Evolutionary conservation across 2,113 vertebrate genomes (phyloP).

Genomic region (Catharus fuscescens): DNA sequence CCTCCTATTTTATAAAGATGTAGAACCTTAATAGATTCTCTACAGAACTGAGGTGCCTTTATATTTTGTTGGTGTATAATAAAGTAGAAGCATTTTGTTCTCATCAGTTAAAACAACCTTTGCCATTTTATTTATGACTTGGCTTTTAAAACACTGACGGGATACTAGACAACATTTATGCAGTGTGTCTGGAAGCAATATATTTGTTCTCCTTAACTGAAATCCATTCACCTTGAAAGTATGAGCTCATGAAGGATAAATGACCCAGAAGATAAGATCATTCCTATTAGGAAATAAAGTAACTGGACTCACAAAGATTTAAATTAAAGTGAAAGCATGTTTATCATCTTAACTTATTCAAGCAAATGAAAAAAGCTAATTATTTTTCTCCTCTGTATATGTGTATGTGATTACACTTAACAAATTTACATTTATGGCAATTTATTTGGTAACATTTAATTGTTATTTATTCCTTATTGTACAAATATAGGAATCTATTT

Average conservation of each 20-base stretch:
- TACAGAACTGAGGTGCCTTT: neutral
- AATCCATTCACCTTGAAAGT: conserved; percentile 66
- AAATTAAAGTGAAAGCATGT: neutral
- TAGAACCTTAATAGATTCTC: neutral
- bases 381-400: neutral
- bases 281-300: conserved; percentile 15
- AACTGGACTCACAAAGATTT: neutral
- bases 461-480: neutral
- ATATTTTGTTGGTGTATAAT: neutral
- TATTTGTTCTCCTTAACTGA: conserved; percentile 66
- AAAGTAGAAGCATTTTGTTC: conserved; percentile 40
- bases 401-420: neutral
- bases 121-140: conserved; percentile 69
- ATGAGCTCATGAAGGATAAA: conserved; percentile 64
- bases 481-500: neutral
- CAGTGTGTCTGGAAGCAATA: conserved; percentile 45
- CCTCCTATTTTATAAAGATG: neutral
- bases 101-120: conserved; percentile 41
- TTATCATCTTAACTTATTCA: neutral
- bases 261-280: conserved; percentile 48
- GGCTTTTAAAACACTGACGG: conserved; percentile 47
- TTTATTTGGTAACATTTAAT: neutral
- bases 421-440: neutral
- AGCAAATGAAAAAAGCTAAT: neutral
- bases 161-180: conserved; percentile 47